phyloP scores from a whole-genome alignment of 2,113 vertebrate species.

The Narcine bancroftii region DNA sequence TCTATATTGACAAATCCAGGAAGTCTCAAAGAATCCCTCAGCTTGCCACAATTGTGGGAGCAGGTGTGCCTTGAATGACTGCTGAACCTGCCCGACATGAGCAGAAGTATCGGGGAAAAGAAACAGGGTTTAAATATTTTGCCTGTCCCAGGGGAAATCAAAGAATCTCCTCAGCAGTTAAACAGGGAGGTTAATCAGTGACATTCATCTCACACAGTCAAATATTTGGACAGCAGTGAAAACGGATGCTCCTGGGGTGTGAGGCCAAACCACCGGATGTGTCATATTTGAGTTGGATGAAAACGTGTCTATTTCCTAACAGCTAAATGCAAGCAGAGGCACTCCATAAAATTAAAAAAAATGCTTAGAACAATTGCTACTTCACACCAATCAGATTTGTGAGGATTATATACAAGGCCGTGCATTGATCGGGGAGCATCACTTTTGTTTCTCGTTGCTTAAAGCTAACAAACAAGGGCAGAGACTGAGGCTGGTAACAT shows the following conservation, averaged over 20 bases:
- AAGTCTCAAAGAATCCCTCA: not conserved
- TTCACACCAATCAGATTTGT: constrained; percentile 46
- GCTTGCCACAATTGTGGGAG: not conserved
- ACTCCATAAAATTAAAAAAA: not conserved
- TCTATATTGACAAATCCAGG: not conserved
- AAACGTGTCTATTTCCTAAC: not conserved
- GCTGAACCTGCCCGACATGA: not conserved
- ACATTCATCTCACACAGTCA: not conserved
- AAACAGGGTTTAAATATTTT: not conserved
- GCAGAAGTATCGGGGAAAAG: not conserved
- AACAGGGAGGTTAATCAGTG: not conserved
- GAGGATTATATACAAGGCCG: constrained; percentile 41
- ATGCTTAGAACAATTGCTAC: constrained; percentile 41
- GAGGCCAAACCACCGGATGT: not conserved
- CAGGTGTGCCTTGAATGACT: constrained; percentile 16
- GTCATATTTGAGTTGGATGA: not conserved
- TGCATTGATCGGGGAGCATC: constrained; percentile 46
- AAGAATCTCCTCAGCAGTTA: constrained; percentile 16
- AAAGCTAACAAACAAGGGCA: constrained; percentile 43
- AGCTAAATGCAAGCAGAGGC: constrained; percentile 24
- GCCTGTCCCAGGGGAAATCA: not conserved
- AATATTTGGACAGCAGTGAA: constrained; percentile 21
- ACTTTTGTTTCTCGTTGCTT: constrained; percentile 42
- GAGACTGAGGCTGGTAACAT: constrained; percentile 39
- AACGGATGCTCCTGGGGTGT: not conserved